These are phyloP conservation scores for Scaeva pyrastri DNA, from an alignment of 2,888 invertebrate species.

Conservation along the genomic window DNA sequence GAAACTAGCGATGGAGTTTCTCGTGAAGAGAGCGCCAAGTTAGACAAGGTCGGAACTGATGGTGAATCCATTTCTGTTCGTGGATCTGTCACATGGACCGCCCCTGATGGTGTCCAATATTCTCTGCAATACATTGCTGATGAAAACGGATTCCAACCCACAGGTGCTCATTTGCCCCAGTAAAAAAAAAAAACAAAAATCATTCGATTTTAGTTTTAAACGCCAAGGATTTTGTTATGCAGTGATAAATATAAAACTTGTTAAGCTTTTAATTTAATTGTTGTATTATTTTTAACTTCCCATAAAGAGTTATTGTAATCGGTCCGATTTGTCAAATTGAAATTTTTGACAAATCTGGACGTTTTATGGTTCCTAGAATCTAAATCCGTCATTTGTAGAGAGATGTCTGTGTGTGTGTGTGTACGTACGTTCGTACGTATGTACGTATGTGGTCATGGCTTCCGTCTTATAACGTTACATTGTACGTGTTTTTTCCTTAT, in stretches of 20 bases:
- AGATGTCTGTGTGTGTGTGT: too few relatives aligned
- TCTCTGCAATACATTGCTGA: constrained; percentile 84
- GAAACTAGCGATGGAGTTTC: constrained; percentile 83
- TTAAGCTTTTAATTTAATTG: background rate
- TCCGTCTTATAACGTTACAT: too few relatives aligned
- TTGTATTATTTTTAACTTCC: too few relatives aligned
- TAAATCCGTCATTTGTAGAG: too few relatives aligned
- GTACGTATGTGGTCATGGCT: too few relatives aligned
- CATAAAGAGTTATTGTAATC: too few relatives aligned
- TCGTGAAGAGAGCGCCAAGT: constrained; percentile 81
- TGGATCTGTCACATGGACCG: constrained; percentile 84
- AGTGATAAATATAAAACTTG: constrained; percentile 13
- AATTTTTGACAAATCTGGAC: too few relatives aligned
- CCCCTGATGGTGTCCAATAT: constrained; percentile 86
- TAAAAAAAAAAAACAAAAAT: background rate
- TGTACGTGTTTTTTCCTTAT: too few relatives aligned
- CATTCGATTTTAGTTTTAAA: background rate
- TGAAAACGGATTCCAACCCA: constrained; percentile 80
- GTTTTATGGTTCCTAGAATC: too few relatives aligned
- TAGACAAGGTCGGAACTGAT: constrained; percentile 67
- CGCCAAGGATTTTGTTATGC: background rate
- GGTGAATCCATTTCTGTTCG: constrained; percentile 80
- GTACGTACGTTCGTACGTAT: too few relatives aligned
- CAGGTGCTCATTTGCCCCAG: constrained; percentile 79
- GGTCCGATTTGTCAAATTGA: too few relatives aligned